Percentiles rank a stretch among this genome's conserved stretches.
phyloP scores from a whole-genome alignment of 2,888 invertebrate genomes.

The Torymus texanus region DNA sequence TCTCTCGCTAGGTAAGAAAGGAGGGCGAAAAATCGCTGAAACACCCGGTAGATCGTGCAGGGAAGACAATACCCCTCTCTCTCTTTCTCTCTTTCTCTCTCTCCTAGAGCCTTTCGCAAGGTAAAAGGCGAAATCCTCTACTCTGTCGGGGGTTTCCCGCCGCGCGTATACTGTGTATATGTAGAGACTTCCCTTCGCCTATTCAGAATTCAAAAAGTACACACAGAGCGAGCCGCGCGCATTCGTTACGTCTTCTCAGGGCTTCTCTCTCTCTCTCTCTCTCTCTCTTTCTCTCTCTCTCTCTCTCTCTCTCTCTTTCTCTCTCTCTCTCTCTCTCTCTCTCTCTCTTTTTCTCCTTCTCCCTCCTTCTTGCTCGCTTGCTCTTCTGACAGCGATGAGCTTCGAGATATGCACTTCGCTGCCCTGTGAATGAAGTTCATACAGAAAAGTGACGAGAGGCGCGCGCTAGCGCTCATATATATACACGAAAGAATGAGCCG shows the following conservation, averaged over 20 bases:
- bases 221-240: not conserved
- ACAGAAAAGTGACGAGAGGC: slow-evolving; percentile 10
- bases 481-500: not conserved
- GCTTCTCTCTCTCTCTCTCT: not conserved
- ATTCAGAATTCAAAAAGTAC: slow-evolving; percentile 42
- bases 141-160: slow-evolving; percentile 40
- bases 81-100: slow-evolving; percentile 16
- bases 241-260: not conserved
- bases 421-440: slow-evolving; percentile 30
- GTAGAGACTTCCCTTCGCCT: not conserved
- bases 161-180: not conserved
- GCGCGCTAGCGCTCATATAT: not conserved
- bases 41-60: slow-evolving; percentile 63
- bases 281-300: slow-evolving; percentile 13
- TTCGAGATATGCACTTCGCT: slow-evolving; percentile 47
- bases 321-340: slow-evolving; percentile 9
- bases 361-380: slow-evolving; percentile 13
- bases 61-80: slow-evolving; percentile 47
- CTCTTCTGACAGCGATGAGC: slow-evolving; percentile 43
- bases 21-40: slow-evolving; percentile 52
- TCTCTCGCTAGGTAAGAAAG: slow-evolving; percentile 23
- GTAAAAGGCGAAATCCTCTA: slow-evolving; percentile 32
- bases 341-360: not conserved
- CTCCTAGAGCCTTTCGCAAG: slow-evolving; percentile 43
- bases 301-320: slow-evolving; percentile 4